phyloP scores from a whole-genome alignment of 2,888 invertebrate genomes.

The Hesperia comma region DNA sequence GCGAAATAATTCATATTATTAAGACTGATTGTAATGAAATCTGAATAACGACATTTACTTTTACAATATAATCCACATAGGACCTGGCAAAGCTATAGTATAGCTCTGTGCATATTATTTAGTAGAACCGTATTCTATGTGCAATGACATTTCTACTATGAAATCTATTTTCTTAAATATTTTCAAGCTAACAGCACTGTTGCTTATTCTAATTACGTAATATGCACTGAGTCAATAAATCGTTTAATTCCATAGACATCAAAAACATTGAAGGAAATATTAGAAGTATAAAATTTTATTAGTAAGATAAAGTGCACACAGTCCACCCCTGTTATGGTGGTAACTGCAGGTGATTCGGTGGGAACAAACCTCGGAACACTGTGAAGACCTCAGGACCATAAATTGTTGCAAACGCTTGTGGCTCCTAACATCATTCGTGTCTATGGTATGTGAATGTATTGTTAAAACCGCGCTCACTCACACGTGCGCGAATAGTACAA shows the following conservation, averaged over 20 bases:
- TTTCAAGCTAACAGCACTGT: background rate
- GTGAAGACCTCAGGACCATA: no score
- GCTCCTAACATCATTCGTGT: no score
- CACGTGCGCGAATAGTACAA: no score
- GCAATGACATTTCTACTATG: no score
- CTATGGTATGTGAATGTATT: background rate
- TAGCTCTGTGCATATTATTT: slow-evolving; percentile 19
- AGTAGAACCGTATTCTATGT: no score
- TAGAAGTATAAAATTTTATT: background rate
- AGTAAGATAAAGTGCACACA: background rate
- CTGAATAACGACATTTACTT: background rate
- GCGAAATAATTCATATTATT: no score
- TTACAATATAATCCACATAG: background rate
- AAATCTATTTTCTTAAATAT: no score
- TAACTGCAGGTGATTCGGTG: background rate
- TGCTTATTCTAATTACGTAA: background rate
- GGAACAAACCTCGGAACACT: background rate
- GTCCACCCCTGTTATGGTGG: slow-evolving; percentile 2
- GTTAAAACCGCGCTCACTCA: background rate
- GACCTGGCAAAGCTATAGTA: slow-evolving; percentile 25
- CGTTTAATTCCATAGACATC: slow-evolving; percentile 3
- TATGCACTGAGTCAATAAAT: slow-evolving; percentile 15
- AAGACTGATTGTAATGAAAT: no score
- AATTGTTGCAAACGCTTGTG: no score
- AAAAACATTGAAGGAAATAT: background rate